A percentile compares a stretch with the other conserved stretches of the same genome.
Evolutionary conservation across 2,797 vertebrate species (phyloP).

Genomic region (Galago senegalensis): DNA sequence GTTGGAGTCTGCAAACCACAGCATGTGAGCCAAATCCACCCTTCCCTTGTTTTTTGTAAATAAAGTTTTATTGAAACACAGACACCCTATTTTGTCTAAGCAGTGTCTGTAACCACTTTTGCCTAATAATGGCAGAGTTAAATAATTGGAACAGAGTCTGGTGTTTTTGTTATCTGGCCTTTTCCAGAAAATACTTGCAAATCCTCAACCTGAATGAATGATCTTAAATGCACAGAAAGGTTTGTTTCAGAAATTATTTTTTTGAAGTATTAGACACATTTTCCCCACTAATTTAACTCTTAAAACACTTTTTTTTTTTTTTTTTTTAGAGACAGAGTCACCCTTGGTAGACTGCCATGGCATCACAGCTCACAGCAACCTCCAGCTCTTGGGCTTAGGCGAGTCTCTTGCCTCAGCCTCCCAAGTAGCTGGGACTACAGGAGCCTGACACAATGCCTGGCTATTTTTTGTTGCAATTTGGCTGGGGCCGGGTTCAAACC

Average conservation of each 20-base stretch:
- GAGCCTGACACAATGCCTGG: too few relatives aligned
- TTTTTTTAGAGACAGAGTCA: too few relatives aligned
- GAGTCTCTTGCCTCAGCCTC: too few relatives aligned
- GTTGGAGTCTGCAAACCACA: background rate
- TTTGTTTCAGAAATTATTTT: background rate
- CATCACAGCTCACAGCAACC: too few relatives aligned
- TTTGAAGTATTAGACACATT: background rate
- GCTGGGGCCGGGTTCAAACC: too few relatives aligned
- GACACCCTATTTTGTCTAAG: background rate
- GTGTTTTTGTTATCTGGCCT: background rate
- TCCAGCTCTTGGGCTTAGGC: too few relatives aligned
- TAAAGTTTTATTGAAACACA: conserved; percentile 1
- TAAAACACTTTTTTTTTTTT: background rate
- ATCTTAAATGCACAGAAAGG: background rate
- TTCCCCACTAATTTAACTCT: background rate
- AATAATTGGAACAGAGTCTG: background rate
- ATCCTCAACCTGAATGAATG: background rate
- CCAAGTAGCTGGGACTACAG: too few relatives aligned
- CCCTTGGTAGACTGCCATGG: too few relatives aligned
- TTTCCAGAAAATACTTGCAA: background rate
- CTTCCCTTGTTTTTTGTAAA: background rate
- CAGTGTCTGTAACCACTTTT: background rate
- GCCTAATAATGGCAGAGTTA: background rate
- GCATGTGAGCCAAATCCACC: background rate
- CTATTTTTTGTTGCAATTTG: too few relatives aligned